These are phyloP conservation scores for Apis mellifera DNA, from an alignment of 1,140 invertebrate genomes.

Conservation along the genomic window Amel_HAv3.1 CM009936.2:2815501-2816000, in stretches of 20 bases:
- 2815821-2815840: too few relatives aligned
- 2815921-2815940: constrained; percentile 15
- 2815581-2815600: not conserved
- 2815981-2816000: not conserved
- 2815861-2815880: not conserved
- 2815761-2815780: too few relatives aligned
- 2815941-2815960: constrained; percentile 21
- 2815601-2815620: not conserved
- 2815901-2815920: not conserved
- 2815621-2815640: not conserved
- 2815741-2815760: not conserved
- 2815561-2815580: not conserved
- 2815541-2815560: not conserved
- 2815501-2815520: constrained; percentile 13
- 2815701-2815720: too few relatives aligned
- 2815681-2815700: too few relatives aligned
- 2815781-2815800: too few relatives aligned
- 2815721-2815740: too few relatives aligned
- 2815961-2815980: not conserved
- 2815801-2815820: too few relatives aligned
- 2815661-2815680: too few relatives aligned
- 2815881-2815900: not conserved
- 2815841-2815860: too few relatives aligned
- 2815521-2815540: too few relatives aligned
- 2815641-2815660: not conserved